Percentiles rank a stretch among this genome's conserved stretches.
Conservation (phyloP, 2,113 vertebrate genomes). For the Trochalopteron elliotii region DNA sequence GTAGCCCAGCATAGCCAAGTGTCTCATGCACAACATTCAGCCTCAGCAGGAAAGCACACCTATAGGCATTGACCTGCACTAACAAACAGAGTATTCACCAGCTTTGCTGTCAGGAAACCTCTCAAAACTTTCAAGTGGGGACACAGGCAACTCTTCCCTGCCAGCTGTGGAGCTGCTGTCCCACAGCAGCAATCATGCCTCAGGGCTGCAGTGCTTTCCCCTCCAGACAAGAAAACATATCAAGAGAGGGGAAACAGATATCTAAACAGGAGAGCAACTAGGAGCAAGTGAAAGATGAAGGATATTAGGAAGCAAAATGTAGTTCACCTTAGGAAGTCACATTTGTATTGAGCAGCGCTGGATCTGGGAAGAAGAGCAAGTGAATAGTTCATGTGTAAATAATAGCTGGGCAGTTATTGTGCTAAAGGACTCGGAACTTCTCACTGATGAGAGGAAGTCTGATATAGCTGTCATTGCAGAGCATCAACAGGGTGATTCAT, state of each 20-base stretch:
- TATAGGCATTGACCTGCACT: neutral
- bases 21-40: neutral
- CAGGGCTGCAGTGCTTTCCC: neutral
- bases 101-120: neutral
- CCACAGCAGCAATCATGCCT: neutral
- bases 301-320: neutral
- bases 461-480: neutral
- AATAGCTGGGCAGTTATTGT: neutral
- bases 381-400: neutral
- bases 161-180: neutral
- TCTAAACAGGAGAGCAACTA: neutral
- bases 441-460: neutral
- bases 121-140: neutral
- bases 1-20: neutral
- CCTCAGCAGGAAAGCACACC: neutral
- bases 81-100: neutral
- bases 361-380: neutral
- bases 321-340: slow-evolving; percentile 10
- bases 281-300: neutral
- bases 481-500: neutral
- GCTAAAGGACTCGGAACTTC: neutral
- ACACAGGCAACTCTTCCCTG: neutral
- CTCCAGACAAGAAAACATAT: neutral
- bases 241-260: neutral
- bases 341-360: neutral